These are phyloP conservation scores for Cantharis rustica DNA, from an alignment of 2,888 invertebrate species.

Conservation along the genomic window DNA sequence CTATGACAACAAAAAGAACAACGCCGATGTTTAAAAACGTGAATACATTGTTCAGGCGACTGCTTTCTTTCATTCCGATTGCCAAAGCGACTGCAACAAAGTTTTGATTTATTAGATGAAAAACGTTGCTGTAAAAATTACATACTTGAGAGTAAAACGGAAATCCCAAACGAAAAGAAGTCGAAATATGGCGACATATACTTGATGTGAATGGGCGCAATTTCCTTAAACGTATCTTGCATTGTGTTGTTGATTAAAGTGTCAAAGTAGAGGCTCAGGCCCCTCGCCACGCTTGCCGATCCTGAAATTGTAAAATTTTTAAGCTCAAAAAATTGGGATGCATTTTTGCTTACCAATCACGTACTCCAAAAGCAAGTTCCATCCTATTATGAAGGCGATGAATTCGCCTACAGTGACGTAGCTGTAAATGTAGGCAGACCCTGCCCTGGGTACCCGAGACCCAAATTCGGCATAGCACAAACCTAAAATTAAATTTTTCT, in stretches of 20 bases:
- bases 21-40: constrained; percentile 82
- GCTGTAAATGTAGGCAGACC: constrained; percentile 92
- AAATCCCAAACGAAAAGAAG: constrained; percentile 74
- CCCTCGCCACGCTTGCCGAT: constrained; percentile 80
- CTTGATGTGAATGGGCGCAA: constrained; percentile 67
- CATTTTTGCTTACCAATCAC: constrained; percentile 68
- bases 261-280: constrained; percentile 78
- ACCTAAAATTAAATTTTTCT: constrained; percentile 61
- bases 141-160: constrained; percentile 71
- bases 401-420: constrained; percentile 93
- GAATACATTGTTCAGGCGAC: constrained; percentile 83
- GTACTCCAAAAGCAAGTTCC: constrained; percentile 91
- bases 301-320: constrained; percentile 58
- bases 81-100: constrained; percentile 67
- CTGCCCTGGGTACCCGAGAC: constrained; percentile 83
- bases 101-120: not conserved
- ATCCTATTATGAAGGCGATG: constrained; percentile 88
- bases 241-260: constrained; percentile 68
- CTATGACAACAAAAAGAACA: constrained; percentile 80
- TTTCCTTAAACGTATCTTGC: constrained; percentile 64
- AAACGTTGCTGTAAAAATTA: constrained; percentile 18
- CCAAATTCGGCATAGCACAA: constrained; percentile 93
- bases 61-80: constrained; percentile 87
- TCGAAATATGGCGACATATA: constrained; percentile 76
- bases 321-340: not conserved